Evolutionary conservation across 2,888 invertebrate genomes (phyloP).

Genomic region (Acronicta leporina): DNA sequence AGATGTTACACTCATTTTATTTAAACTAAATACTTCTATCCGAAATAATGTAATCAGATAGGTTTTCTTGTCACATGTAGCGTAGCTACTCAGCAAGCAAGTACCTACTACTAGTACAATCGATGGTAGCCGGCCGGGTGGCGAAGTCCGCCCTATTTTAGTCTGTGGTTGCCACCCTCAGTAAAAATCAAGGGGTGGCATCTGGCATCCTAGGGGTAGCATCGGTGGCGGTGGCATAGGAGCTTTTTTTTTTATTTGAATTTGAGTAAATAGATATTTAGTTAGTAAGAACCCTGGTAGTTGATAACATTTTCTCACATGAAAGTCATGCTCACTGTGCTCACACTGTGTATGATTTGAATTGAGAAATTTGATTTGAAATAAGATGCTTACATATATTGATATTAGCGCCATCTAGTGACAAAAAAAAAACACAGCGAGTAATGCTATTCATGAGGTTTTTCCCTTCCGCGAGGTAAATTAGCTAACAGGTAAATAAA

Average conservation of each 20-base stretch:
- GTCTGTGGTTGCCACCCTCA: slow-evolving; percentile 57
- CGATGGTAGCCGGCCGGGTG: slow-evolving; percentile 43
- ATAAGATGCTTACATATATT: too few species aligned
- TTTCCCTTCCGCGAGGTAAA: too few species aligned
- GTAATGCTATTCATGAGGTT: too few species aligned
- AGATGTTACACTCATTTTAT: slow-evolving; percentile 57
- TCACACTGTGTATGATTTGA: too few species aligned
- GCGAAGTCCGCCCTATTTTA: slow-evolving; percentile 48
- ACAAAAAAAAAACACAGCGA: neutral
- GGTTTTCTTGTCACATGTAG: slow-evolving; percentile 39
- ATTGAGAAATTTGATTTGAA: neutral
- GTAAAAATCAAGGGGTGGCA: slow-evolving; percentile 38
- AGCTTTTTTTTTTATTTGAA: neutral
- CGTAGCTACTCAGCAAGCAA: slow-evolving; percentile 19
- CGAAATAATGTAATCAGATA: slow-evolving; percentile 18
- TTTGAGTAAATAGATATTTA: too few species aligned
- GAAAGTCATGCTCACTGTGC: too few species aligned
- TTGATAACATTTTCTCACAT: too few species aligned
- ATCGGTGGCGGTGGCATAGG: too few species aligned
- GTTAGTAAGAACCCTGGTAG: too few species aligned
- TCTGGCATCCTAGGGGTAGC: too few species aligned
- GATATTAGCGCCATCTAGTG: neutral
- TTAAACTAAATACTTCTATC: neutral
- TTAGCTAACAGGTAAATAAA: slow-evolving; percentile 14
- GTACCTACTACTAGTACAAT: slow-evolving; percentile 31